phyloP scores from a whole-genome alignment of 2,113 vertebrate species.

The Edolisoma coerulescens region DNA sequence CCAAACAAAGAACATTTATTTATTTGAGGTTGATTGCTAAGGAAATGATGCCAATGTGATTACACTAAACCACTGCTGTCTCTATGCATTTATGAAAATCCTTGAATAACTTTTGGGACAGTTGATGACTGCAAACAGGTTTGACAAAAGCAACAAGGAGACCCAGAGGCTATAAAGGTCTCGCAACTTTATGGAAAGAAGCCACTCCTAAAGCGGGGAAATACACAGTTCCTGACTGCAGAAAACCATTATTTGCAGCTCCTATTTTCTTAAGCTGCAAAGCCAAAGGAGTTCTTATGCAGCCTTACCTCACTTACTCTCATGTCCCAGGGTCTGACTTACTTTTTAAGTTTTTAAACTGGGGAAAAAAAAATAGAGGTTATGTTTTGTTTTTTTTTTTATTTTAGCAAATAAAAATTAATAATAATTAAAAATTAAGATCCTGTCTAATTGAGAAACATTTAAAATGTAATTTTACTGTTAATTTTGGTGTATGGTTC shows the following conservation, averaged over 20 bases:
- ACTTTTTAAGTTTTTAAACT: neutral
- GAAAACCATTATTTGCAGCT: neutral
- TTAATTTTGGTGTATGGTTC: neutral
- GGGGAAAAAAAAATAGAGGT: neutral
- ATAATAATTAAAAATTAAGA: neutral
- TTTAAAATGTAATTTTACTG: neutral
- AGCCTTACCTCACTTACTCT: neutral
- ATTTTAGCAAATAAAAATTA: neutral
- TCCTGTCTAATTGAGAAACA: neutral
- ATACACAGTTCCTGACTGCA: neutral
- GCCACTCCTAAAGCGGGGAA: accelerated
- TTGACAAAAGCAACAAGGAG: neutral
- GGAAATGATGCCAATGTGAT: neutral
- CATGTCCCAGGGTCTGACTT: neutral
- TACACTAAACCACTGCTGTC: neutral
- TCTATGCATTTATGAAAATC: neutral
- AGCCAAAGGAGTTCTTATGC: neutral
- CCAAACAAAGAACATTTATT: conserved; percentile 39
- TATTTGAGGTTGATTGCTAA: conserved; percentile 39
- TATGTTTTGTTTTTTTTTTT: accelerated
- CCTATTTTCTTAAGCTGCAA: neutral
- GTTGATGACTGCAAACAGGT: neutral
- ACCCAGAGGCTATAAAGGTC: neutral
- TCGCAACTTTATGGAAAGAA: neutral
- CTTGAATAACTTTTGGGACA: neutral